Conservation (phyloP, 1,140 invertebrate species). For the Macrosteles quadrilineatus region DNA sequence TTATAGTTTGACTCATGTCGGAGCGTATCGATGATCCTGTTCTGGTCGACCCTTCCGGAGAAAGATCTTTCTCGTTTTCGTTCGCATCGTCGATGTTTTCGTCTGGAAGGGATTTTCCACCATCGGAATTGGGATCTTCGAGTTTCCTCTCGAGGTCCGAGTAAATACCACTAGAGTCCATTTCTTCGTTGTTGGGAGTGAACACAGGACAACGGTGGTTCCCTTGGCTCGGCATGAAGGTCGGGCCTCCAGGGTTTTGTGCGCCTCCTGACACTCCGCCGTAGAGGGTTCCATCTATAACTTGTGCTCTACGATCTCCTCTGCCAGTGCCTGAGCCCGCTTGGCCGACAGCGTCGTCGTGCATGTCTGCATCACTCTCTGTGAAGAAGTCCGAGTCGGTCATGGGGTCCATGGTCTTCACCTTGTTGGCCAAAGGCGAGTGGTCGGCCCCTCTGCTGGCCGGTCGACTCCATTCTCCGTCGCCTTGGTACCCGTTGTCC, state of each 20-base stretch:
- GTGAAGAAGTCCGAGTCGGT: conserved; percentile 88
- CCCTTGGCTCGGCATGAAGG: conserved; percentile 39
- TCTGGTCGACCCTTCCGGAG: conserved; percentile 38
- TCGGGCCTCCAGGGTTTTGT: not conserved
- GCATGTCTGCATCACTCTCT: conserved; percentile 79
- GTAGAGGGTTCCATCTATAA: conserved; percentile 82
- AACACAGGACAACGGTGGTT: conserved; percentile 50
- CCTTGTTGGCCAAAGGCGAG: conserved; percentile 39
- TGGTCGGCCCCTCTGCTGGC: conserved; percentile 54
- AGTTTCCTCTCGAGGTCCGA: conserved; percentile 74
- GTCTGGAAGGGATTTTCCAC: conserved; percentile 31
- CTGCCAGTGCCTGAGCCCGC: conserved; percentile 43
- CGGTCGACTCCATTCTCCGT: conserved; percentile 75
- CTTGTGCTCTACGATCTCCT: conserved; percentile 70
- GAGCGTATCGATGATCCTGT: conserved; percentile 40
- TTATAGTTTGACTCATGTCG: conserved; percentile 47
- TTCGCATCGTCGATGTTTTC: conserved; percentile 42
- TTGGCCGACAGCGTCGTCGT: conserved; percentile 63
- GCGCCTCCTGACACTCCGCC: conserved; percentile 52
- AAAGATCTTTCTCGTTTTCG: conserved; percentile 24
- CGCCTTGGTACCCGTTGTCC: conserved; percentile 83
- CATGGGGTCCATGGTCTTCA: conserved; percentile 65
- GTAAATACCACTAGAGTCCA: conserved; percentile 85
- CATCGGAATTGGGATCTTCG: conserved; percentile 39
- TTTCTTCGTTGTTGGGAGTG: conserved; percentile 62